Percentiles rank a stretch among this genome's conserved stretches.
These are phyloP conservation scores for Phortica magna DNA, from an alignment of 2,888 invertebrate genomes.

Conservation along the genomic window DNA sequence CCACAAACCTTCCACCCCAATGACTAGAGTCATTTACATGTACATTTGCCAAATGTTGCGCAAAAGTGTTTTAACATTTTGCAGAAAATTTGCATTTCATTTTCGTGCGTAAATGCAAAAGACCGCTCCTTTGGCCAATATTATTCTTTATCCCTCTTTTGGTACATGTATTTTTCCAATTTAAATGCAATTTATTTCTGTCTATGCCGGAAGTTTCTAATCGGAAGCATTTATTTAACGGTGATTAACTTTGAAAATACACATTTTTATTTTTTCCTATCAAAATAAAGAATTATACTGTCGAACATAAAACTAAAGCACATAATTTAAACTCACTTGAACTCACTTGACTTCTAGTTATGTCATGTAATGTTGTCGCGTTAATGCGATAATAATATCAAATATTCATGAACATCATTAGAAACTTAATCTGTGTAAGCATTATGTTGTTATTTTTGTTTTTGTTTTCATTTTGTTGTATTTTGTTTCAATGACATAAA, in stretches of 20 bases:
- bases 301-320: not conserved
- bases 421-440: slow-evolving; percentile 11
- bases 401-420: slow-evolving; percentile 20
- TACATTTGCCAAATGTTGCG: slow-evolving; percentile 24
- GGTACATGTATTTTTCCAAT: not conserved
- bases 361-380: slow-evolving; percentile 54
- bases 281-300: not conserved
- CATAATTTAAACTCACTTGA: not conserved
- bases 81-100: slow-evolving; percentile 24
- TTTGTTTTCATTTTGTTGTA: slow-evolving; percentile 13
- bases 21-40: slow-evolving; percentile 1
- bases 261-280: not conserved
- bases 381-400: not conserved
- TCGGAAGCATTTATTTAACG: slow-evolving; percentile 17
- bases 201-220: slow-evolving; percentile 21
- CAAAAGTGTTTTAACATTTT: slow-evolving; percentile 25
- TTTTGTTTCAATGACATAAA: not conserved
- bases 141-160: not conserved
- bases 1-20: not conserved
- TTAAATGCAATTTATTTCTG: slow-evolving; percentile 22
- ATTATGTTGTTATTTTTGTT: slow-evolving; percentile 25
- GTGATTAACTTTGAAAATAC: slow-evolving; percentile 14
- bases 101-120: slow-evolving; percentile 21
- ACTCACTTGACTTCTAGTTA: slow-evolving; percentile 3
- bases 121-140: not conserved